phyloP scores from a whole-genome alignment of 2,113 vertebrate genomes.

The Numenius arquata region DNA sequence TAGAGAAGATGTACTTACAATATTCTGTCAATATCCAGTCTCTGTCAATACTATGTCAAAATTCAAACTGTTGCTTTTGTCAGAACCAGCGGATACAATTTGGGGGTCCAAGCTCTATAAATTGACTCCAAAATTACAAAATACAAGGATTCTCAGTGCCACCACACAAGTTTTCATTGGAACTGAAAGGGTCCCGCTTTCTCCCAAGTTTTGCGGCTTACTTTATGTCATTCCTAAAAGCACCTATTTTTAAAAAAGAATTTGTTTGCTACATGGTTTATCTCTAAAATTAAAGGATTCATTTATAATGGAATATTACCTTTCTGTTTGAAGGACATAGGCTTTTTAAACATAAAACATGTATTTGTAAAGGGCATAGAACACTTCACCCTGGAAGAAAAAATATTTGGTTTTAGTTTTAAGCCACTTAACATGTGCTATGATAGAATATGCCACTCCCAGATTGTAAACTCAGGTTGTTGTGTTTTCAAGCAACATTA shows the following conservation, averaged over 20 bases:
- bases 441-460: neutral
- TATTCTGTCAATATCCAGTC: neutral
- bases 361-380: neutral
- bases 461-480: neutral
- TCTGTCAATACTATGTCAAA: neutral
- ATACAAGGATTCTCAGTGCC: neutral
- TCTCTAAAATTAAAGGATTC: neutral
- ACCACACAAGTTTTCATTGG: neutral
- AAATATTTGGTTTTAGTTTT: neutral
- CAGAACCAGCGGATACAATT: neutral
- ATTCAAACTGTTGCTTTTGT: neutral
- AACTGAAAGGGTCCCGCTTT: neutral
- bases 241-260: neutral
- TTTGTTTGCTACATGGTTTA: neutral
- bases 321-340: neutral
- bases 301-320: neutral
- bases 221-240: neutral
- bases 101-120: neutral
- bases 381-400: neutral
- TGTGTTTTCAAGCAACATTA: neutral
- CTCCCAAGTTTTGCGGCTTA: neutral
- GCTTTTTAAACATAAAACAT: neutral
- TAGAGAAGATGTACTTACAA: neutral
- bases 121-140: neutral
- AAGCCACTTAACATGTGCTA: neutral